Base-by-base conservation (phyloP, 2,888 invertebrate genomes). In the Pandemis heparana region DNA sequence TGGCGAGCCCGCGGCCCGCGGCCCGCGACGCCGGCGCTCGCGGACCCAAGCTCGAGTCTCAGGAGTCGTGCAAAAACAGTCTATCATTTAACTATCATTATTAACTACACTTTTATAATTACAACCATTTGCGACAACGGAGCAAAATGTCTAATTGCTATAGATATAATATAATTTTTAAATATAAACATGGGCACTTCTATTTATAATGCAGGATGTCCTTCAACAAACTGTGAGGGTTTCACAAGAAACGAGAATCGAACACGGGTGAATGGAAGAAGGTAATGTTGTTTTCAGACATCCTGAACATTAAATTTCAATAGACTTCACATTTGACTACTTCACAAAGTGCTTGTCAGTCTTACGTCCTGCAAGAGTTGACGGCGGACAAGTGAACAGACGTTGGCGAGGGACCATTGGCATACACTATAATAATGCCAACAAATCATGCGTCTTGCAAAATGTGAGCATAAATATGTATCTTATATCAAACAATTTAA, bases 51-150 rank as follows among this genome's bases (percentile, higher is more conserved):
- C 63, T 0, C 18, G 23, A 12, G 16, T 39, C 43, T 18, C 63
- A 16, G 18, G 41, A 63, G 48, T 86, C 83, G 92, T 92, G 94
- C 93, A 88, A 88, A 56, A 92, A 94, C 92, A 93, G 93, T 92
- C 91, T 93, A 92, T 92, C 87, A 87, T 87, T 91, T 90, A 83
- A 88, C 91, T 92, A 93, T 89, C 89, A 87, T 87, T 90, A 89
- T 87, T 88, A 91, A 84, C 83, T 89, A 91, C 87, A 89, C 78
- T 85, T 88, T 92, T 90, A 91, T 87, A 87, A 92, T 92, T 92
- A 94, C 94, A 94, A 94, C 94, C 94, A 87, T 92, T 92, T 89
- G 91, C 90, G 88, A 89, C 87, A 93, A 92, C 88, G 90, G 91
- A 92, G 89, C 89, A 90, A 90, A 91, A 90, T 86, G 85, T 90